A percentile compares a stretch with the other conserved stretches of the same genome.
Conservation (phyloP, 2,113 vertebrate species). For the Oostethus manadensis region DNA sequence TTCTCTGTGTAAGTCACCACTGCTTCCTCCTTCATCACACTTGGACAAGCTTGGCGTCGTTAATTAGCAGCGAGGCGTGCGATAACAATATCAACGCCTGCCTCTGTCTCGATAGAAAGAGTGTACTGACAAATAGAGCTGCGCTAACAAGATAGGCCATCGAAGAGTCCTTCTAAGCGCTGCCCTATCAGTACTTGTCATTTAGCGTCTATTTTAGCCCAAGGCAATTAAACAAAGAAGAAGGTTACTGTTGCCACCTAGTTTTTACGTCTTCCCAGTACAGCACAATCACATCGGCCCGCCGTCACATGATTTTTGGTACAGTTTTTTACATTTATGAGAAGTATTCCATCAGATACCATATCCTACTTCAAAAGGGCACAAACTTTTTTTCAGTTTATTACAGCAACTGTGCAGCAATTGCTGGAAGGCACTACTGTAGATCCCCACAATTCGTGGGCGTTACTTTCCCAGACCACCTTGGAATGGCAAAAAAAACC, state of each 20-base stretch:
- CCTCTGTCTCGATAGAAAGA: neutral
- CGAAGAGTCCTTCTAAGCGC: conserved; percentile 14
- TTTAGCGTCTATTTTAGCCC: conserved; percentile 15
- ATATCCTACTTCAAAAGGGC: neutral
- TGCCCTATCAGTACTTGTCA: conserved; percentile 2
- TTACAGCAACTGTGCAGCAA: no score
- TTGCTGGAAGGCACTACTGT: no score
- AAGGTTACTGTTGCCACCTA: neutral
- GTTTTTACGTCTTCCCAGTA: neutral
- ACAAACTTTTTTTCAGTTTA: no score
- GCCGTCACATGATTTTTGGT: neutral
- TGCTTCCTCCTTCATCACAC: neutral
- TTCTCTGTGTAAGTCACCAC: neutral
- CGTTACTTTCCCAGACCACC: no score
- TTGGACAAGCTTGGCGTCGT: conserved; percentile 4
- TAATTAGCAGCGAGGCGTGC: neutral
- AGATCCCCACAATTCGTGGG: no score
- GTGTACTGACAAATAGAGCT: conserved; percentile 25
- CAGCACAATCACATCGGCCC: neutral
- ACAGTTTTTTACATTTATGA: neutral
- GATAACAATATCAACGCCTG: conserved; percentile 8
- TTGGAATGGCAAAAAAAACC: no score
- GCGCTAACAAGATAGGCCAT: conserved; percentile 12
- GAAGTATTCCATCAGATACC: neutral
- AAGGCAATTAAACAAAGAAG: neutral